Evolutionary conservation across 2,797 vertebrate species (phyloP).

Genomic region (Falco cherrug): DNA sequence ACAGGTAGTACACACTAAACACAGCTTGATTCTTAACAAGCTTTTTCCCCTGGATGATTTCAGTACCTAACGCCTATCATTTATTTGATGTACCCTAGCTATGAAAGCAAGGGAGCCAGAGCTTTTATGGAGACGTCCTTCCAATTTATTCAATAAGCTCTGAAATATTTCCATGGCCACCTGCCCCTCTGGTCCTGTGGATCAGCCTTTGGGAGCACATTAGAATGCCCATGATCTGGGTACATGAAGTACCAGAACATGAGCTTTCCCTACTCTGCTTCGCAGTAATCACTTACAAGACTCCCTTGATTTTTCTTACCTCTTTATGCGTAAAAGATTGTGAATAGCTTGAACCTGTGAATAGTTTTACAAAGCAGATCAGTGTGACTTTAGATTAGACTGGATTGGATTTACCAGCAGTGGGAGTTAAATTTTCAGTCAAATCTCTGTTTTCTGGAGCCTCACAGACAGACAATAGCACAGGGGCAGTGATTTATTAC

Average conservation of each 20-base stretch:
- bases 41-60: neutral
- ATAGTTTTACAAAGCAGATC: conserved; percentile 17
- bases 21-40: neutral
- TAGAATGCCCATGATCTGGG: neutral
- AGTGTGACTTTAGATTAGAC: neutral
- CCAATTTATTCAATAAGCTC: conserved; percentile 1
- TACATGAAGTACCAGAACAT: neutral
- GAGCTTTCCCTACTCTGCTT: neutral
- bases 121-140: neutral
- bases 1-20: neutral
- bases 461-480: neutral
- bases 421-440: conserved; percentile 23
- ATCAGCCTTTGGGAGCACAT: neutral
- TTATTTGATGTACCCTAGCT: neutral
- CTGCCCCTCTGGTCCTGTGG: neutral
- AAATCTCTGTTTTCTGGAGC: neutral
- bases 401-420: conserved; percentile 10
- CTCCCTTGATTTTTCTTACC: neutral
- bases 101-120: neutral
- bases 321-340: neutral
- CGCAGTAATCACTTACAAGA: neutral
- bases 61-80: neutral
- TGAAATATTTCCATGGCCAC: neutral
- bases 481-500: neutral
- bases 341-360: neutral